These are phyloP conservation scores for Sphaerodactylus townsendi DNA, from an alignment of 2,113 vertebrate genomes.

Conservation along the genomic window DNA sequence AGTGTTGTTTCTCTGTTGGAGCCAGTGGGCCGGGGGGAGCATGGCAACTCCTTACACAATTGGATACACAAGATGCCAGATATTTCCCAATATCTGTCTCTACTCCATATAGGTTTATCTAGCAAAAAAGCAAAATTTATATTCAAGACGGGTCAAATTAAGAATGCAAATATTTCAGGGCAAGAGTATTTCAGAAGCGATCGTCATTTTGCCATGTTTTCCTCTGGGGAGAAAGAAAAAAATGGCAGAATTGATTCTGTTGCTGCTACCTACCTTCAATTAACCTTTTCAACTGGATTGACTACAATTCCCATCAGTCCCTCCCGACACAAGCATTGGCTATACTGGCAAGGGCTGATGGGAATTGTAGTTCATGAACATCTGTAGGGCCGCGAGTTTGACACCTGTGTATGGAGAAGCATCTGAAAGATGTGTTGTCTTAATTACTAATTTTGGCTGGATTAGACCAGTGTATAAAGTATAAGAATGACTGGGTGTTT, in stretches of 20 bases:
- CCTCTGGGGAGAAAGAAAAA: not conserved
- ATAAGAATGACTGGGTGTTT: too few species aligned
- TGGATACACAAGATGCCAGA: not conserved
- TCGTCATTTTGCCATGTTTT: not conserved
- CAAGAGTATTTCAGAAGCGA: not conserved
- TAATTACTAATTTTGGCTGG: not conserved
- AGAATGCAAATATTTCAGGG: not conserved
- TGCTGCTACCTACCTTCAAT: not conserved
- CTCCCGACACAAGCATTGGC: too few species aligned
- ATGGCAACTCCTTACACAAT: not conserved
- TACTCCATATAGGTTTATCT: too few species aligned
- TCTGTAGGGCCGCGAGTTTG: too few species aligned
- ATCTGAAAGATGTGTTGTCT: not conserved
- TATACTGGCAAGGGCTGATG: too few species aligned
- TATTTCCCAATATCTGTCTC: not conserved
- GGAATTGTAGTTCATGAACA: too few species aligned
- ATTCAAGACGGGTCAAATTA: not conserved
- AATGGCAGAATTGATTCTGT: not conserved
- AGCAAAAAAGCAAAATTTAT: too few species aligned
- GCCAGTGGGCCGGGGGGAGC: too few species aligned
- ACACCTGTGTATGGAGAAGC: not conserved
- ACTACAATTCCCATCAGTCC: too few species aligned
- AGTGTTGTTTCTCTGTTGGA: not conserved
- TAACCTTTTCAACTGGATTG: not conserved
- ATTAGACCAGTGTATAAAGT: too few species aligned